Evolutionary conservation across 2,113 vertebrate genomes (phyloP), one percentile per base, ranked within the genome.

Genomic region (Centrocercus urophasianus): DNA sequence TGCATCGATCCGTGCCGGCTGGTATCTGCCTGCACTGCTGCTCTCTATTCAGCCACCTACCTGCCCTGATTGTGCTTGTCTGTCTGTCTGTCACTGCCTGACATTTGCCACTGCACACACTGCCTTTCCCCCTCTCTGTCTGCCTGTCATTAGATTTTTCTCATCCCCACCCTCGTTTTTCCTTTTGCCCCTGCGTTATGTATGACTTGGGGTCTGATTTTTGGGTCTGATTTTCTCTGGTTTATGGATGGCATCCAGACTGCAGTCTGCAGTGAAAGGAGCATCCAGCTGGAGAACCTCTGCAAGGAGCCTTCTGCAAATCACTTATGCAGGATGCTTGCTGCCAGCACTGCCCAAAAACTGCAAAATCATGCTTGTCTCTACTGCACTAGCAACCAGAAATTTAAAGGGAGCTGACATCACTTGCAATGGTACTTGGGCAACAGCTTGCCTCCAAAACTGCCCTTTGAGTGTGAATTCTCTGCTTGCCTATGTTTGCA

Each of bases 331-430:
- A 87, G 74, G 75, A 40, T 4, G 7, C 21, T 59, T 0, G 3
- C 78, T 95, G 84, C 82, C 67, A 74, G 75, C 75, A 6, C 56
- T 74, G 82, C 85, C 72, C 79, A 93, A 69, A 95, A 95, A 93
- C 85, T 95, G 94, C 93, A 95, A 72, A 83, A 74, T 97, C 93
- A 95, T 1, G 1, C 73, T 78, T 82, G 81, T 36, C 54, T 89
- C n/a, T 60, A 47, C 30, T 76, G 74, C 78, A 76, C 32, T 16
- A 14, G 61, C 59, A 72, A 28, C 14, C 63, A 73, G 43, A 42
- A 43, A 25, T 30, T 27, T 65, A 69, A 61, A 87, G 22, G 66
- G 27, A 73, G 54, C 25, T 54, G 54, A 24, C 30, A 34, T 40
- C 54, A 48, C 59, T 36, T 15, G 5, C 17, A 36, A 38, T 1